Percentiles rank a stretch among this genome's conserved stretches.
Conservation (phyloP, 2,113 vertebrate species). For the Myotis yumanensis region DNA sequence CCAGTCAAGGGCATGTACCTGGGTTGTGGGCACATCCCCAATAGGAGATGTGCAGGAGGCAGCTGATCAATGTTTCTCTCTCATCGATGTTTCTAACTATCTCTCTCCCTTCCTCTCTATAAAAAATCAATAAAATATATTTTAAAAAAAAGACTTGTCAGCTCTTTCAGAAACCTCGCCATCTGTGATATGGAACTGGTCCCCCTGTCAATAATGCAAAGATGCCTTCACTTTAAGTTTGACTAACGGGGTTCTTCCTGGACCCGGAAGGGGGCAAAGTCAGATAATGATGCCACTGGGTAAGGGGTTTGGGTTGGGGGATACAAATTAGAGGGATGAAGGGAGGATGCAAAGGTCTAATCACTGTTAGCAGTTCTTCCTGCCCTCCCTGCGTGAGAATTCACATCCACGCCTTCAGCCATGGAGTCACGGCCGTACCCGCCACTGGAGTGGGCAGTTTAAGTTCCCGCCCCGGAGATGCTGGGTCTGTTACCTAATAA, state of each 20-base stretch:
- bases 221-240: background rate
- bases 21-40: too few species aligned
- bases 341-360: background rate
- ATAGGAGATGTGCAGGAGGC: too few species aligned
- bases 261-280: background rate
- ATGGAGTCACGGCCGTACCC: fast-evolving
- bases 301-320: too few species aligned
- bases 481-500: background rate
- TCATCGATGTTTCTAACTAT: too few species aligned
- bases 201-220: background rate
- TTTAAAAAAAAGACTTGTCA: background rate
- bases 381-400: background rate
- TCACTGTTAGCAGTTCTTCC: background rate
- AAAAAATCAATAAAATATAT: too few species aligned
- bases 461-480: fast-evolving
- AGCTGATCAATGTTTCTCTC: too few species aligned
- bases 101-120: too few species aligned
- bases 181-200: background rate
- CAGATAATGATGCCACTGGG: fast-evolving
- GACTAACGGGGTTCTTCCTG: background rate
- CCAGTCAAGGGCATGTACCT: too few species aligned
- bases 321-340: background rate
- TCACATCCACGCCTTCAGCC: background rate
- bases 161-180: background rate
- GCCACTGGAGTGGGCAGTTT: fast-evolving